These are phyloP conservation scores for Drosophila demipolita DNA, from an alignment of 2,888 invertebrate species.

Conservation along the genomic window DNA sequence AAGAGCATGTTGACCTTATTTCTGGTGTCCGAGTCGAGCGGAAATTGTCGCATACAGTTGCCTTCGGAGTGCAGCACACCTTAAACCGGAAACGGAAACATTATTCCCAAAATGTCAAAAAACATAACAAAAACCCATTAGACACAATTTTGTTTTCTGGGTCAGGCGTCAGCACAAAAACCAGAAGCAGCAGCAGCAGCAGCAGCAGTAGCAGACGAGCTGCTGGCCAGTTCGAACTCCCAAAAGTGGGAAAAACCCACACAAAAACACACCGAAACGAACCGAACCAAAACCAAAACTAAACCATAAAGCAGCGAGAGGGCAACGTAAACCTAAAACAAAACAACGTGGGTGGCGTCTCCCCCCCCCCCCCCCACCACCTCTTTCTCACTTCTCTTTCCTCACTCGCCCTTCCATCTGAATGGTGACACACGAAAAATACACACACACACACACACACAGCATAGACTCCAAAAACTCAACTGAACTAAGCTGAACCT, in stretches of 20 bases:
- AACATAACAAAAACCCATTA: slow-evolving; percentile 80
- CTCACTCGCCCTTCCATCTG: neutral
- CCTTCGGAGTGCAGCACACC: slow-evolving; percentile 60
- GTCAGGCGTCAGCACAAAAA: slow-evolving; percentile 62
- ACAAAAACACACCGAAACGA: slow-evolving; percentile 37
- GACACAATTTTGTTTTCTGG: slow-evolving; percentile 78
- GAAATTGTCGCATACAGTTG: slow-evolving; percentile 74
- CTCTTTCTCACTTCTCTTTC: neutral
- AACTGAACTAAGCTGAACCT: slow-evolving; percentile 44
- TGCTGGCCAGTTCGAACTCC: slow-evolving; percentile 45
- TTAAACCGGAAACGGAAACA: slow-evolving; percentile 80
- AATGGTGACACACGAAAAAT: slow-evolving; percentile 51
- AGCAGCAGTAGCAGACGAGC: slow-evolving; percentile 20
- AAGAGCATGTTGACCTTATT: slow-evolving; percentile 75
- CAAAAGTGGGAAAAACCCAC: slow-evolving; percentile 59
- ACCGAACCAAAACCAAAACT: slow-evolving; percentile 7
- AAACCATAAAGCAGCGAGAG: slow-evolving; percentile 5
- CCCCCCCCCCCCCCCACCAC: neutral
- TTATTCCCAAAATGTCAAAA: slow-evolving; percentile 81
- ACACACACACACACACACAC: slow-evolving; percentile 48
- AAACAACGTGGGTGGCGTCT: slow-evolving; percentile 58
- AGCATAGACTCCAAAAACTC: slow-evolving; percentile 43
- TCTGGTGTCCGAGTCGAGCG: slow-evolving; percentile 38
- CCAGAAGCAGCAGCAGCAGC: slow-evolving; percentile 7
- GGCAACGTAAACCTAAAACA: slow-evolving; percentile 54